A percentile compares a stretch with the other conserved stretches of the same genome.
Evolutionary conservation across 1,140 invertebrate species (phyloP).

Genomic region (Zophobas morio): DNA sequence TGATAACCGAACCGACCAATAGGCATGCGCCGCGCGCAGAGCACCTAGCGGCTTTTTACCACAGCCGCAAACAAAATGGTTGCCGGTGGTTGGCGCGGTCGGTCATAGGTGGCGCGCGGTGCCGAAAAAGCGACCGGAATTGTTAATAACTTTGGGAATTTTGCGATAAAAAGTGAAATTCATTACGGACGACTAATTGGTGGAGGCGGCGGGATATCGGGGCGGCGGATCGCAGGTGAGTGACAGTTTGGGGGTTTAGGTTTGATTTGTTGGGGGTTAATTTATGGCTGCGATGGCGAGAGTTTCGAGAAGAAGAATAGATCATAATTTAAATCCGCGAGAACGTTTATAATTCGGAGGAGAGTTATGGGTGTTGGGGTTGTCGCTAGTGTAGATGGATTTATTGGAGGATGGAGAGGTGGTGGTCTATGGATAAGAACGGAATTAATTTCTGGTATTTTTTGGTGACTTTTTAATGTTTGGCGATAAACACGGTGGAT

Average conservation of each 20-base stretch:
- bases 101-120: conserved; percentile 56
- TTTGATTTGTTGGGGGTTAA: background rate
- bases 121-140: conserved; percentile 26
- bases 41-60: conserved; percentile 61
- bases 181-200: conserved; percentile 8
- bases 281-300: background rate
- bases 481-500: no score
- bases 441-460: no score
- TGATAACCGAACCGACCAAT: conserved; percentile 56
- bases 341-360: background rate
- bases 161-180: conserved; percentile 20
- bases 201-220: background rate
- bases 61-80: conserved; percentile 65
- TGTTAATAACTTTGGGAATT: conserved; percentile 27
- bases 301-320: background rate
- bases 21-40: conserved; percentile 59
- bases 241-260: background rate
- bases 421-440: no score
- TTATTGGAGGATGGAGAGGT: no score
- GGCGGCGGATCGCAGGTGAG: background rate
- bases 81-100: conserved; percentile 48
- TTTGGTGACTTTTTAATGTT: no score
- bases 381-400: background rate
- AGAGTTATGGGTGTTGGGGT: background rate
- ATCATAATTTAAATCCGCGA: background rate